These are phyloP conservation scores for Thaleichthys pacificus DNA, from an alignment of 2,797 vertebrate genomes.

Conservation along the genomic window DNA sequence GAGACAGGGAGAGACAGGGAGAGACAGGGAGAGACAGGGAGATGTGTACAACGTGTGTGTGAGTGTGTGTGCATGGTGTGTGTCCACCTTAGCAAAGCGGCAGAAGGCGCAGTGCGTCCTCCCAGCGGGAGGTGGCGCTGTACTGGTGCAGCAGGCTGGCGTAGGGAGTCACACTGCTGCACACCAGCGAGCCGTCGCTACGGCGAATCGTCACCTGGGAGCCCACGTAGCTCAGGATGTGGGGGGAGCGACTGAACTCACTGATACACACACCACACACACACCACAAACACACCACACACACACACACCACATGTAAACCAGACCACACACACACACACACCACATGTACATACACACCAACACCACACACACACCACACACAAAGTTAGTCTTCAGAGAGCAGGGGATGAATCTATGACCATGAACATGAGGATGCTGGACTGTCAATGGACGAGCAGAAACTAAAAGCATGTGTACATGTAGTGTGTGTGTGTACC, in stretches of 20 bases:
- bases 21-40: neutral
- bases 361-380: neutral
- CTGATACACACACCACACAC: conserved; percentile 57
- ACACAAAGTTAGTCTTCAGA: neutral
- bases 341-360: too few species aligned
- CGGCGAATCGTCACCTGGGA: conserved; percentile 85
- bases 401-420: neutral
- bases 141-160: conserved; percentile 87
- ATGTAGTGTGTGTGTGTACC: conserved; percentile 54
- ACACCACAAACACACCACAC: too few species aligned
- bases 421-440: too few species aligned
- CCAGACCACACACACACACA: neutral
- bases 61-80: neutral
- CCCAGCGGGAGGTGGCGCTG: conserved; percentile 81
- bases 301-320: too few species aligned
- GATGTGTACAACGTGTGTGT: too few species aligned
- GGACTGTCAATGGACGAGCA: too few species aligned
- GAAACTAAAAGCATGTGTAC: neutral
- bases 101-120: conserved; percentile 90
- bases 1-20: neutral
- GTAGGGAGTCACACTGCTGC: conserved; percentile 82
- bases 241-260: conserved; percentile 85
- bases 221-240: conserved; percentile 86
- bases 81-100: conserved; percentile 88
- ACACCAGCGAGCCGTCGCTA: conserved; percentile 88